Base-by-base conservation (phyloP, 2,888 invertebrate genomes). In the Baccha elongata region DNA sequence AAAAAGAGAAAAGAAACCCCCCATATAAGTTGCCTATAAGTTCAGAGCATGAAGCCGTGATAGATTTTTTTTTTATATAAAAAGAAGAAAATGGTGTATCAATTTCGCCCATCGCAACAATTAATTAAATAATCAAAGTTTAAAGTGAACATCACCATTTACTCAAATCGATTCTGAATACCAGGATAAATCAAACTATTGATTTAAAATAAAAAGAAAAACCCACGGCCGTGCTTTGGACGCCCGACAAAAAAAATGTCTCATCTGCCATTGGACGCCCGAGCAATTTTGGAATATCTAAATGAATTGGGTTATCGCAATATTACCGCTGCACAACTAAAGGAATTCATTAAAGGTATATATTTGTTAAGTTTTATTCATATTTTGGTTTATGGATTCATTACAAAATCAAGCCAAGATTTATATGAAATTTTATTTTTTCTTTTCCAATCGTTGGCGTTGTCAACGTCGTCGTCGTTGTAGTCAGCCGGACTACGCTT, bases 261-360 rank as follows among this genome's bases (percentile, higher is more conserved):
- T 88, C 89, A 90, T 87, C 87, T 90, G 87, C 88, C 89, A 85
- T 89, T 94, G 88, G 94, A 95, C 89, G 93, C 96, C n/a, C 92
- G 93, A 87, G 94, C 95, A 91, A 93, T 96, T 88, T 91, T 96
- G 85, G 91, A 92, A 85, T 94, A 95, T 91, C 91, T 96, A 86
- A 95, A 95, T 90, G 93, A 94, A 87, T 91, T 96, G 86, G 96
- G 96, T 72, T 95, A 95, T 87, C 92, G 93, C 71, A 95, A 95
- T 88, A 94, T 96, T 85, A 94, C 94, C 78, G 94, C 94, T 15
- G 92, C 93, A 89, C 94, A 95, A 87, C 91, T 96, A 65, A 95
- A 95, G 91, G 94, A 94, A 88, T 96, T 96, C 89, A 94, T 96
- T 87, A 94, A 93, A 92, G 96, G 96, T 95, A 91, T 88, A 87